A percentile compares a stretch with the other conserved stretches of the same genome.
These are phyloP conservation scores for Synergus laeviventris DNA, from an alignment of 2,888 invertebrate species.

Conservation along the genomic window DNA sequence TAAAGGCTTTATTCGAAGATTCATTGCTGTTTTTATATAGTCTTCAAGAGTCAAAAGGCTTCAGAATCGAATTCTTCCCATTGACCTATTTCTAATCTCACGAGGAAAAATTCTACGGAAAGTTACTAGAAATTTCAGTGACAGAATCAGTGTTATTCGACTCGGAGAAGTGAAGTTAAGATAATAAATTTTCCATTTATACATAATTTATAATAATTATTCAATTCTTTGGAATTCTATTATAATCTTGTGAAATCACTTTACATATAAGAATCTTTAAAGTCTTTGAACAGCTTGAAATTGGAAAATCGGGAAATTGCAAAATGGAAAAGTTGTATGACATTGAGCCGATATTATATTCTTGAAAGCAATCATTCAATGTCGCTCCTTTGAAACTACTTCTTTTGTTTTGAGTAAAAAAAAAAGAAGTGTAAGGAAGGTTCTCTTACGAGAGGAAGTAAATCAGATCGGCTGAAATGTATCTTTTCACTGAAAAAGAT, in stretches of 20 bases:
- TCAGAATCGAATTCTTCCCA: neutral
- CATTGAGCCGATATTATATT: no score
- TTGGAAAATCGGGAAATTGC: no score
- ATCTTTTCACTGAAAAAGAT: conserved; percentile 22
- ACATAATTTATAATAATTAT: no score
- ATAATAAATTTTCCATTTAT: no score
- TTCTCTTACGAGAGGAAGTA: neutral
- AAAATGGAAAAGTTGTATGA: neutral
- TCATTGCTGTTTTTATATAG: neutral
- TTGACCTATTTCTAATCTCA: neutral
- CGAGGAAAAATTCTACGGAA: no score
- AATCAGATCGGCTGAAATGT: conserved; percentile 31
- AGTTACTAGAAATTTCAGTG: no score
- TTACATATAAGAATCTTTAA: no score
- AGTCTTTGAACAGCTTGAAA: no score
- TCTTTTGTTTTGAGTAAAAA: neutral
- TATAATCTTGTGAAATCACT: no score
- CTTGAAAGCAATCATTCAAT: neutral
- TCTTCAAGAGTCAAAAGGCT: neutral
- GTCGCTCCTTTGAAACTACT: neutral
- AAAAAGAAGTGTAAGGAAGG: conserved; percentile 2
- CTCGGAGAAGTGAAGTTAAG: no score
- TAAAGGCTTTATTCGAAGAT: neutral
- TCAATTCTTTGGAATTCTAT: no score
- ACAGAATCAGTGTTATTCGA: no score